These are phyloP conservation scores for Pachycephus smyrnensis DNA, from an alignment of 2,888 invertebrate species.

Conservation along the genomic window DNA sequence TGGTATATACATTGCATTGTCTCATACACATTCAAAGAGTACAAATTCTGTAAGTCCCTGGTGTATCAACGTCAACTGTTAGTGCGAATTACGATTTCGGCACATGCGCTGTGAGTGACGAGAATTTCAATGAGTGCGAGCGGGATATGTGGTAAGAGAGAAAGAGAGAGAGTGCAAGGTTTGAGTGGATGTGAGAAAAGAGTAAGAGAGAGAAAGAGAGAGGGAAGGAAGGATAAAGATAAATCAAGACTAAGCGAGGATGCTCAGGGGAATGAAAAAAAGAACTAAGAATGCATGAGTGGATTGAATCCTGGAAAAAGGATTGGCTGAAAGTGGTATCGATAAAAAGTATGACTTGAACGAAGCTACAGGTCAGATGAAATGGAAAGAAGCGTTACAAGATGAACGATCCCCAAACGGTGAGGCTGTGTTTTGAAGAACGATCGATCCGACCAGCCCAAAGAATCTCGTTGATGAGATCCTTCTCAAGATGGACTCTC, in stretches of 20 bases:
- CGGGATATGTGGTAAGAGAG: constrained; percentile 12
- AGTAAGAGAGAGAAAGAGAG: constrained; percentile 14
- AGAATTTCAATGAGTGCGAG: constrained; percentile 18
- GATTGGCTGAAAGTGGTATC: background rate
- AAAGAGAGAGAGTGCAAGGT: background rate
- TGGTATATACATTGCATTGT: constrained; percentile 30
- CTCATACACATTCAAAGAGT: constrained; percentile 72
- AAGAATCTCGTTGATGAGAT: background rate
- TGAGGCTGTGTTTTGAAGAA: background rate
- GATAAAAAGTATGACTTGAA: background rate
- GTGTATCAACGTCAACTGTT: constrained; percentile 36
- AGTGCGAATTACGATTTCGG: constrained; percentile 34
- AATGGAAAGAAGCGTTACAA: constrained; percentile 6
- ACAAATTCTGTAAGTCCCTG: constrained; percentile 80
- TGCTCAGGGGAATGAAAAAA: constrained; percentile 14
- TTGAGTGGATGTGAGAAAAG: constrained; percentile 15
- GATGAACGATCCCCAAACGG: background rate
- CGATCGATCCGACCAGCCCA: background rate
- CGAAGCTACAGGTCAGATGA: background rate
- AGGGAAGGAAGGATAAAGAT: constrained; percentile 22
- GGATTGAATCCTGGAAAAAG: constrained; percentile 49
- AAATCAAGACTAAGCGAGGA: constrained; percentile 19
- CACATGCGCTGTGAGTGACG: constrained; percentile 30
- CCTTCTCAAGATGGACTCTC: background rate
- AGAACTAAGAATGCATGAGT: constrained; percentile 33